Evolutionary conservation across 2,113 vertebrate species (phyloP), one percentile per base, ranked within the genome.

Genomic region (Scytalopus superciliaris): DNA sequence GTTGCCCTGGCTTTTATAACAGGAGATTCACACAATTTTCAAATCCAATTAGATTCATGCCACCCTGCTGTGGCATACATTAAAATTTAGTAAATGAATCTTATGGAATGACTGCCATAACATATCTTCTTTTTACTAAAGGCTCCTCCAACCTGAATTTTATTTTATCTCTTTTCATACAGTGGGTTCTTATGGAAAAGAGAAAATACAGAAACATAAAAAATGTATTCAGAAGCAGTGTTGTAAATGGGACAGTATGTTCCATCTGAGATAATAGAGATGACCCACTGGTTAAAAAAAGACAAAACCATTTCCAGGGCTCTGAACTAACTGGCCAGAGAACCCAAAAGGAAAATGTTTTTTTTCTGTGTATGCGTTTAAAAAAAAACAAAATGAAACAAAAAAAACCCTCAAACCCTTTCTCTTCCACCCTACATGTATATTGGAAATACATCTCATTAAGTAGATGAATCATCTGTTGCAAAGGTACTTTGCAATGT

Each of bases 11-110:
- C 35, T 96, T 91, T 96, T 94, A 80, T 88, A 94, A 84, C 40
- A 75, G 44, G 47, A 87, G 47, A 81, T 60, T 87, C 73, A 75
- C 68, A 84, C 56, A 81, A 82, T 79, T 93, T 96, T 94, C 90
- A 93, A 83, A 96, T 93, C 81, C 82, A 94, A 59, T 91, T 94
- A 91, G 70, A 74, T 39, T 91, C 33, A 35, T 17, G 47, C 33
- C 70, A 74, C 62, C 90, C 84, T 91, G 74, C 69, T 87, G 62
- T 74, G 82, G 30, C 74, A 84, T 68, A 42, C 72, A 49, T 90
- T 90, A 70, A 81, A 92, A 89, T 87, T 78, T 69, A 78, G 69
- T 31, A 93, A 87, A 64, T 76, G 1, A 69, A 87, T 82, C 88
- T 87, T 73, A 82, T 0, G 0, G 50, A 80, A 59, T 62, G 31